Evolutionary conservation across 2,797 vertebrate genomes (phyloP), one percentile per base, ranked within the genome.

Genomic region (Staurois parvus): DNA sequence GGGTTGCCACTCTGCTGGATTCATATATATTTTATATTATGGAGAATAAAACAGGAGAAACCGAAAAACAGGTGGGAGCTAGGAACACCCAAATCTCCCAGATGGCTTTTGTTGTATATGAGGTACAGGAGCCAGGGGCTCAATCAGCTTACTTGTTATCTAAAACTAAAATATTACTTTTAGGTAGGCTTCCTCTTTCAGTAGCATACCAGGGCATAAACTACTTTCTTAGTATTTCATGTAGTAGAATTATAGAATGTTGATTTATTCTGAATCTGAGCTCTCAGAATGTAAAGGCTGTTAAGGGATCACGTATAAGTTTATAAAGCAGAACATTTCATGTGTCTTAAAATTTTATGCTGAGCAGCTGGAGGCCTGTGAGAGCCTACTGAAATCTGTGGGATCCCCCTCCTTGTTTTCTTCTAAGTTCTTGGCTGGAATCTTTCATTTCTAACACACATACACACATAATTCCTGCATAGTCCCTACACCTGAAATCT

Each of bases 401-500:
- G 21, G 68, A 29, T 80, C 42, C 67, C 26, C 17, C 67, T 37
- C 13, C n/a, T n/a, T n/a, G n/a, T n/a, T n/a, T n/a, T 80, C 24
- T 26, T 69, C 77, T 80, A n/a, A 64, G 21, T 64, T 69, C 79
- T 42, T 81, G 59, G 69, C 30, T 81, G 79, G 68, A 72, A 81
- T 64, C 72, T 29, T 75, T 80, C 81, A 83, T 76, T 30, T 68
- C 34, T 67, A 17, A 66, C 5, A 56, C 4, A 19, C 1, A 15
- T 10, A 45, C 59, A 29, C 64, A 52, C 40, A 52, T 28, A 70
- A 40, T 59, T 56, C 81, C 28, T 26, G 29, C 62, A 48, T 69
- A 59, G 62, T 37, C 17, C 0, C 28, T 83, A 45, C 67, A 66
- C 28, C 72, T 74, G 37, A 12, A 75, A 66, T 74, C 75, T 73